A percentile compares a stretch with the other conserved stretches of the same genome.
These are phyloP conservation scores for Typhlichthys subterraneus DNA, from an alignment of 2,797 vertebrate species.

Conservation along the genomic window DNA sequence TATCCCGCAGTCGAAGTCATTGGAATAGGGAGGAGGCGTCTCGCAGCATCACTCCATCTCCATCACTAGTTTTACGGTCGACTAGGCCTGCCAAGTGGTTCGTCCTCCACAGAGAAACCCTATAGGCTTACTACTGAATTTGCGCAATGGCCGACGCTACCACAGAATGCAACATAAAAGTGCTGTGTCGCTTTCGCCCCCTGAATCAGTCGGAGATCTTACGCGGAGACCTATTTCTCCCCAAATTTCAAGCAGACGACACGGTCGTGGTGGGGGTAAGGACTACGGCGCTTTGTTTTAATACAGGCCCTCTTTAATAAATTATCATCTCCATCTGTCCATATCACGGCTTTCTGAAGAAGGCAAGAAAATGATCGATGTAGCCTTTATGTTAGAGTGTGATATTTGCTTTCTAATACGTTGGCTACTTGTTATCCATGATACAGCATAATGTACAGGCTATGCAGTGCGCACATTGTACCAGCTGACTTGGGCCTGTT, in stretches of 20 bases:
- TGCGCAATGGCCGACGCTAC: constrained; percentile 86
- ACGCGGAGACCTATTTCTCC: constrained; percentile 89
- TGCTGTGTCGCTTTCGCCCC: constrained; percentile 93
- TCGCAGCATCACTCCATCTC: constrained; percentile 8
- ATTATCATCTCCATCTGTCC: constrained; percentile 42
- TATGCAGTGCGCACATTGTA: constrained; percentile 40
- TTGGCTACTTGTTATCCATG: background rate
- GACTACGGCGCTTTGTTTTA: constrained; percentile 50
- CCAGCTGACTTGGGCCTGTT: constrained; percentile 31
- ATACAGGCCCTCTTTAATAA: constrained; percentile 61
- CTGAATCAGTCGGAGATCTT: constrained; percentile 90
- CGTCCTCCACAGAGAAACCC: constrained; percentile 26
- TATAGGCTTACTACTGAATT: constrained; percentile 39
- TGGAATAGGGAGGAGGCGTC: constrained; percentile 8
- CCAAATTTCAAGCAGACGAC: constrained; percentile 90
- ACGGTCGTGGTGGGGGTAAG: constrained; percentile 88
- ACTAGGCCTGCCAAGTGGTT: constrained; percentile 12
- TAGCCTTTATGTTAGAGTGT: background rate
- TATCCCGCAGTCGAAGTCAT: background rate
- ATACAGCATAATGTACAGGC: constrained; percentile 7
- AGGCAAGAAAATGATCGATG: background rate
- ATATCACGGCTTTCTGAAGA: background rate
- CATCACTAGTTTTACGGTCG: constrained; percentile 26
- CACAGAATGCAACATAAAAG: constrained; percentile 93
- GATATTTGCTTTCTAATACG: too few species aligned